Evolutionary conservation across 1,140 invertebrate genomes (phyloP).

Genomic region (Drosophila murphyi): DNA sequence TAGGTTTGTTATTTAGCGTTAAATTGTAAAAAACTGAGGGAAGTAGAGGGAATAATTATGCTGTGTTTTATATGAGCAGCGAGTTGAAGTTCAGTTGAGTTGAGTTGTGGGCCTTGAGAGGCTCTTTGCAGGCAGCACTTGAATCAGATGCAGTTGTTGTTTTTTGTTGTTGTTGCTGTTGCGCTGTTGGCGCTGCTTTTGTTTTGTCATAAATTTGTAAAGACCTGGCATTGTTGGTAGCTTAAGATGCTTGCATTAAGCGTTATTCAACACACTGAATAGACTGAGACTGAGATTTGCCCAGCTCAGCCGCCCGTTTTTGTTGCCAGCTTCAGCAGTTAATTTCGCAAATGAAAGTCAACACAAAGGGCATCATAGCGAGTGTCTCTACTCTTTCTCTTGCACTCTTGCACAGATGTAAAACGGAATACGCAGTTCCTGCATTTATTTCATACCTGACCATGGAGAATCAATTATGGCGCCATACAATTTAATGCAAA

Average conservation of each 20-base stretch:
- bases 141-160: slow-evolving; percentile 49
- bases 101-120: slow-evolving; percentile 47
- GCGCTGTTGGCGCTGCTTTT: slow-evolving; percentile 47
- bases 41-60: slow-evolving; percentile 55
- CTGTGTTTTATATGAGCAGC: slow-evolving; percentile 47
- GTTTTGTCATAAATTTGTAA: slow-evolving; percentile 62
- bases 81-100: slow-evolving; percentile 34
- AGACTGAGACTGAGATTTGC: not conserved
- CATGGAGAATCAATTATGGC: slow-evolving; percentile 72
- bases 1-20: slow-evolving; percentile 16
- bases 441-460: slow-evolving; percentile 59
- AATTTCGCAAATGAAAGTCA: slow-evolving; percentile 63
- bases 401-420: slow-evolving; percentile 12
- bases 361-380: not conserved
- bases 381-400: not conserved
- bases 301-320: not conserved
- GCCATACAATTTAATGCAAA: slow-evolving; percentile 40
- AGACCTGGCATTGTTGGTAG: slow-evolving; percentile 35
- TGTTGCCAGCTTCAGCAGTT: slow-evolving; percentile 43
- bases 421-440: slow-evolving; percentile 7
- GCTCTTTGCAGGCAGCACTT: slow-evolving; percentile 56
- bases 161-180: slow-evolving; percentile 40
- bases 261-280: slow-evolving; percentile 51
- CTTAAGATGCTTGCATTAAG: slow-evolving; percentile 52
- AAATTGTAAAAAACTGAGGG: slow-evolving; percentile 30